Evolutionary conservation across 1,140 invertebrate species (phyloP), one percentile per base, ranked within the genome.

Genomic region (Tetramorium simillimum): DNA sequence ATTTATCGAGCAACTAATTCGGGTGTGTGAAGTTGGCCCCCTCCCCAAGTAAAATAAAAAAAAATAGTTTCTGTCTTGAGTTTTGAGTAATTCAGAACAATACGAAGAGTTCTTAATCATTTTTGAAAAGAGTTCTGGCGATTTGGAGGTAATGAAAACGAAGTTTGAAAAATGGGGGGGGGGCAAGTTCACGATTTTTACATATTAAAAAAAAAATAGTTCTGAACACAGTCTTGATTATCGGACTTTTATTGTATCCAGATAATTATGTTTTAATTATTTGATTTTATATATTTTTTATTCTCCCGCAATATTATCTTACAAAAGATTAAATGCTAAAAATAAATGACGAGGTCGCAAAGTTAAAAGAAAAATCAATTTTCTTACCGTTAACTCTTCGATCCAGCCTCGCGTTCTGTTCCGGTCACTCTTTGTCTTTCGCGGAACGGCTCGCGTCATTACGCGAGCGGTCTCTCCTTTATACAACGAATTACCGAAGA

Each of bases 401-500:
- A 60, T 60, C 21, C 37, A 24, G 21, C 37, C 21, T 40, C 53
- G 53, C 43, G 51, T 77, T 78, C 56, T 56, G 67, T 72, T 88
- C 62, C n/a, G 77, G 46, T 60, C 51, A 76, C 53, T 77, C 81
- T 90, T 86, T 82, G 37, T 76, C 76, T 82, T 28, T 58, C 24
- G 28, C 51, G 69, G 46, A 65, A 40, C 76, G 46, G 33, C 49
- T 67, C 69, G 56, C 89, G 89, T 91, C 84, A 63, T 90, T 90
- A 88, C 87, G 65, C 86, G 69, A 88, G 80, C 58, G 73, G 85
- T 46, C 82, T 90, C 75, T 78, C 78, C 73, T 90, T 89, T 87
- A 89, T 85, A 86, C 87, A 72, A 87, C 81, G 85, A 91, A 89
- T 91, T 91, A 91, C 80, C 80, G 49, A 69, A 87, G 89, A 89